phyloP scores from a whole-genome alignment of 2,797 vertebrate genomes.

The Spondyliosoma cantharus region DNA sequence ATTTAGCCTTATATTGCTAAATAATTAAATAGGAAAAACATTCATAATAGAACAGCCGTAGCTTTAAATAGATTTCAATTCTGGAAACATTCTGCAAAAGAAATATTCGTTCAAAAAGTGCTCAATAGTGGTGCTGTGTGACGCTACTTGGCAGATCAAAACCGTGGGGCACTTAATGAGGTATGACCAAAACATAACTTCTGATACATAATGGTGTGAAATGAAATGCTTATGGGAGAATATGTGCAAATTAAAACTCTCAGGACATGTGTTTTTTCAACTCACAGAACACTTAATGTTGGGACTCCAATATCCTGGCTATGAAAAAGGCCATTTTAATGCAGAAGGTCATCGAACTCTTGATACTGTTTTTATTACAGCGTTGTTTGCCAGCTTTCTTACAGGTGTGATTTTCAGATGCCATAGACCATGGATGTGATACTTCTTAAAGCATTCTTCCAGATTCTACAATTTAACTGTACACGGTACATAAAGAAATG shows the following conservation, averaged over 20 bases:
- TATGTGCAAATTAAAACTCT: slow-evolving; percentile 3
- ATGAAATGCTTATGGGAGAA: background rate
- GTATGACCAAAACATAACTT: slow-evolving; percentile 17
- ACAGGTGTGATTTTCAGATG: background rate
- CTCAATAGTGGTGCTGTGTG: background rate
- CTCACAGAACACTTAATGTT: background rate
- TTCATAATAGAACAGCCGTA: slow-evolving; percentile 67
- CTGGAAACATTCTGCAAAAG: slow-evolving; percentile 22
- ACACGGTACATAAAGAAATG: background rate
- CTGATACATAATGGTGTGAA: slow-evolving; percentile 18
- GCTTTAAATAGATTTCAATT: slow-evolving; percentile 69
- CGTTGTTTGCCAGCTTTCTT: background rate
- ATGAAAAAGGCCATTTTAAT: slow-evolving; percentile 1
- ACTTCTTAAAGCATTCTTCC: background rate
- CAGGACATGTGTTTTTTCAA: background rate
- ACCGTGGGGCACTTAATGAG: background rate
- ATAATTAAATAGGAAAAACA: slow-evolving; percentile 66
- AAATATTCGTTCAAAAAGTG: slow-evolving; percentile 10
- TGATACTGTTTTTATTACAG: background rate
- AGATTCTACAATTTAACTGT: background rate
- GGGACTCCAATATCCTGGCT: background rate
- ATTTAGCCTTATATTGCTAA: slow-evolving; percentile 59
- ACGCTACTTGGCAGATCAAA: slow-evolving; percentile 7
- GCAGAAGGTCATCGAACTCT: background rate
- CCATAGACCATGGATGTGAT: background rate